Evolutionary conservation across 2,888 invertebrate genomes (phyloP).

Genomic region (Osedax frankpressi): DNA sequence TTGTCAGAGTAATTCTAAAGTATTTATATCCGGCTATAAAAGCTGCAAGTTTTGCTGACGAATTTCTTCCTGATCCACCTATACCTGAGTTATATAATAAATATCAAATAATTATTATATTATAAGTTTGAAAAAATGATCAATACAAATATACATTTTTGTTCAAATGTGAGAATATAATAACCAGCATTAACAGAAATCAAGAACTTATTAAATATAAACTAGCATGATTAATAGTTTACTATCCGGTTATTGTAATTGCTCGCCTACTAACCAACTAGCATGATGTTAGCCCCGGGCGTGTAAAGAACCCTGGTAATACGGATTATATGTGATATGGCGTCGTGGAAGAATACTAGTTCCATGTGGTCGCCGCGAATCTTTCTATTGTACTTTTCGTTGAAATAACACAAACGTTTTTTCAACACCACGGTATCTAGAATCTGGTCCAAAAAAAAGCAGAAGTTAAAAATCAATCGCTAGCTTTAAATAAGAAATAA

Average conservation of each 20-base stretch:
- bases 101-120: too few relatives aligned
- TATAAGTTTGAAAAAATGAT: too few relatives aligned
- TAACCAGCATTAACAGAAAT: too few relatives aligned
- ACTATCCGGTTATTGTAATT: too few relatives aligned
- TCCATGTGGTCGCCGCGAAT: conserved; percentile 69
- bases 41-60: conserved; percentile 82
- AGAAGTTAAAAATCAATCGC: too few relatives aligned
- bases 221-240: too few relatives aligned
- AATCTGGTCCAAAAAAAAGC: too few relatives aligned
- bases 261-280: background rate
- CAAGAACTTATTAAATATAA: too few relatives aligned
- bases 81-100: too few relatives aligned
- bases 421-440: background rate
- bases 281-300: background rate
- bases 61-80: conserved; percentile 92
- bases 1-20: conserved; percentile 83
- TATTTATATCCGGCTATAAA: conserved; percentile 93
- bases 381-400: background rate
- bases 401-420: background rate
- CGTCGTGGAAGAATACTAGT: conserved; percentile 74
- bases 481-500: background rate
- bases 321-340: conserved; percentile 64
- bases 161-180: too few relatives aligned
- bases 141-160: too few relatives aligned
- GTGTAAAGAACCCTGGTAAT: background rate